Evolutionary conservation across 2,113 vertebrate genomes (phyloP), one percentile per base, ranked within the genome.

Genomic region (Sander lucioperca): DNA sequence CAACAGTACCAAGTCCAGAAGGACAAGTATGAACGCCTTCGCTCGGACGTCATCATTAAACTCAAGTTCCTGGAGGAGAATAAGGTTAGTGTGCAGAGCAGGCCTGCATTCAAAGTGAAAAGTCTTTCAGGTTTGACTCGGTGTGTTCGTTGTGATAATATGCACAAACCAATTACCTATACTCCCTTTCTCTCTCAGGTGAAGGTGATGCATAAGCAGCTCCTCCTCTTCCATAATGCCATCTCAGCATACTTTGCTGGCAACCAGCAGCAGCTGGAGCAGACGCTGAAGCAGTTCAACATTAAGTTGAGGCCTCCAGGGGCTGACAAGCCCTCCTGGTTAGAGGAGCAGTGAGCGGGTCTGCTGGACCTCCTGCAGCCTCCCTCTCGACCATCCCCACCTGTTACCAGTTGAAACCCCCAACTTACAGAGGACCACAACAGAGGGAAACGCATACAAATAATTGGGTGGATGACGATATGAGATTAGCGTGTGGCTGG

Each of bases 171-270:
- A 57, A 36, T 13, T 13, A 19, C 33, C 19, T 16, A 25, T 39
- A 13, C 43, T 25, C 19, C 13, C 10, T 25, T 15, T 77, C 6
- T 84, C 43, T 68, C 56, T n/a, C 84, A 99, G 98, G 96, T 99
- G 84, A 99, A 99, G 88, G 98, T 99, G 93, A 99, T 99, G 98
- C 98, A 99, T 91, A 99, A 99, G 93, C 98, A 99, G 93, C 96
- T 99, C 48, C 96, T 99, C 59, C 97, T 99, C 71, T 99, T 99
- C 94, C 98, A 99, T 92, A 99, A 99, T 0, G 98, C 98, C 80
- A 97, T 99, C 94, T 99, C 98, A 0, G 97, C 97, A 2, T 99
- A 99, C 94, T 99, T 99, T 67, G 97, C 97, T 0, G 98, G 98
- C 79, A 99, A 99, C 95, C 98, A 99, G 95, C 97, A 99, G 95